Conservation (phyloP, 2,888 invertebrate species). For the Drosophila nr. medialis region DNA sequence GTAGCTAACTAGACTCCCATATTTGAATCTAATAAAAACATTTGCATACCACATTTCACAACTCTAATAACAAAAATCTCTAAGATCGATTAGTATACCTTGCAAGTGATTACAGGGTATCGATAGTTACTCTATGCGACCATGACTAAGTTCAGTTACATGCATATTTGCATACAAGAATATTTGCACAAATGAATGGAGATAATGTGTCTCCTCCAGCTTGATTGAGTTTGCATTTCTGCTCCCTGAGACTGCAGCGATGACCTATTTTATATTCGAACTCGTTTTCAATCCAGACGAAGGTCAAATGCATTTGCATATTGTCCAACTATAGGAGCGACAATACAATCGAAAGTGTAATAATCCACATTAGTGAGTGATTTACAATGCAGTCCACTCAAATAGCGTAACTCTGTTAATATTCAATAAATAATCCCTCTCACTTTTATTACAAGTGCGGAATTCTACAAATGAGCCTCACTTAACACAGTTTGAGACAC, state of each 20-base stretch:
- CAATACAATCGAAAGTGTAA: constrained; percentile 31
- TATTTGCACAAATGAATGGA: neutral
- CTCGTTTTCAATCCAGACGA: constrained; percentile 50
- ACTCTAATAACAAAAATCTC: too few species aligned
- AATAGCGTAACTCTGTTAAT: neutral
- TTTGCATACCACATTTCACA: neutral
- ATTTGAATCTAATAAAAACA: neutral
- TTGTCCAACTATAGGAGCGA: constrained; percentile 27
- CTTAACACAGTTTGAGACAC: neutral
- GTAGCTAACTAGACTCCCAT: neutral
- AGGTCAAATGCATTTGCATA: constrained; percentile 62
- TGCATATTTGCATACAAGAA: constrained; percentile 10
- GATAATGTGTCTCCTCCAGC: constrained; percentile 16
- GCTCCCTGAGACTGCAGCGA: constrained; percentile 15
- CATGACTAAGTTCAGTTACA: constrained; percentile 10
- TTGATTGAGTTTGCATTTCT: constrained; percentile 3
- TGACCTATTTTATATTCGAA: constrained; percentile 46
- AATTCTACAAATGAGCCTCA: neutral
- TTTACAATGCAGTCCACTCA: constrained; percentile 7
- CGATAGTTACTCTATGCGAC: neutral
- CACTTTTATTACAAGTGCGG: too few species aligned
- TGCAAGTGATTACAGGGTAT: neutral
- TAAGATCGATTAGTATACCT: neutral
- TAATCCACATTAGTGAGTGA: constrained; percentile 1
- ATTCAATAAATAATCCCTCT: neutral